Conservation (phyloP, 2,888 invertebrate genomes). For the Drosophila phalerata region DNA sequence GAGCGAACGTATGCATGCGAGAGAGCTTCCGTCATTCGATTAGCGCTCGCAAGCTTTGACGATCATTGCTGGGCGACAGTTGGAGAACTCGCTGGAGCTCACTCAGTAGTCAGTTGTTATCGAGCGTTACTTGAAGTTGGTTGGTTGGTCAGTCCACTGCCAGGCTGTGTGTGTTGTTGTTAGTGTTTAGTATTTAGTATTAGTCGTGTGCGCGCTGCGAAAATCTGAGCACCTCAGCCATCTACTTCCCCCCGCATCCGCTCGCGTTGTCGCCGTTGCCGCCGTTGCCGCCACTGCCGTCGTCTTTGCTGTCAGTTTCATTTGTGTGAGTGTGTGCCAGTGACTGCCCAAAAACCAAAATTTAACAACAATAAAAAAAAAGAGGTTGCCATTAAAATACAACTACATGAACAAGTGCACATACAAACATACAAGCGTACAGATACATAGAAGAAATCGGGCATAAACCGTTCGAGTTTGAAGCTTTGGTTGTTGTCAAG, state of each 20-base stretch:
- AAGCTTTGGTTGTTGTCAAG: conserved; percentile 65
- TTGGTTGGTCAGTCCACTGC: conserved; percentile 37
- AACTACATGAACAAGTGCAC: conserved; percentile 42
- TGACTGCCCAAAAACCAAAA: conserved; percentile 53
- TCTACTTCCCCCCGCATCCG: conserved; percentile 8
- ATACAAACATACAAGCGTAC: conserved; percentile 12
- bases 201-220: conserved; percentile 68
- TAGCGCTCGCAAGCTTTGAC: conserved; percentile 37
- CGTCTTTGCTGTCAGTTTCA: conserved; percentile 46
- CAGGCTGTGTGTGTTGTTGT: conserved; percentile 41
- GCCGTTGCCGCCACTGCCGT: conserved; percentile 30
- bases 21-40: conserved; percentile 26
- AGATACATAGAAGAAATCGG: conserved; percentile 33
- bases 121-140: conserved; percentile 76
- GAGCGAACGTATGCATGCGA: background rate
- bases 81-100: conserved; percentile 42
- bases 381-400: conserved; percentile 41
- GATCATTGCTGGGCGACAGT: conserved; percentile 33
- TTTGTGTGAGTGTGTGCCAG: conserved; percentile 68
- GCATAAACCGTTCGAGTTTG: conserved; percentile 44
- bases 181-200: conserved; percentile 47
- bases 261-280: conserved; percentile 67
- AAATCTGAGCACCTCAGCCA: conserved; percentile 58
- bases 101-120: conserved; percentile 65
- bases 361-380: conserved; percentile 30